phyloP scores from a whole-genome alignment of 2,888 invertebrate species.

The Diarsia dahlii region DNA sequence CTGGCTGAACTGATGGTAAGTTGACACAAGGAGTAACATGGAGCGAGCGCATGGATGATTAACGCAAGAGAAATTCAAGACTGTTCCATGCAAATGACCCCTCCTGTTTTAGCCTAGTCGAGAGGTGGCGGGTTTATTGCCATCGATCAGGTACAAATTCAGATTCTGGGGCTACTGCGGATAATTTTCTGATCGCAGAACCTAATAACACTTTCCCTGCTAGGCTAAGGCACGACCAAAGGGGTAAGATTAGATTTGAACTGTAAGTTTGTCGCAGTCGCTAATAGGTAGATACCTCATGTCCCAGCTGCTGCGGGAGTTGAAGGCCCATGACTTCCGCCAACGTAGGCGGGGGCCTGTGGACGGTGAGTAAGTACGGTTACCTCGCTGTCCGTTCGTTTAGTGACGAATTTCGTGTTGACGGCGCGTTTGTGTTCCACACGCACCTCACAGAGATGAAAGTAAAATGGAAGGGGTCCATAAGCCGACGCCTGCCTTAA shows the following conservation, averaged over 20 bases:
- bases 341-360: too few relatives aligned
- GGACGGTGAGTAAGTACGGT: too few relatives aligned
- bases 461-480: too few relatives aligned
- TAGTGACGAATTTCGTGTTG: too few relatives aligned
- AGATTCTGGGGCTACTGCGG: background rate
- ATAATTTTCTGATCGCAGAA: background rate
- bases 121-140: background rate
- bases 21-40: background rate
- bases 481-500: too few relatives aligned
- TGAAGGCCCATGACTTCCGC: too few relatives aligned
- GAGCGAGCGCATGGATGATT: background rate
- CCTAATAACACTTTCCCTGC: background rate
- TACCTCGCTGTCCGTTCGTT: too few relatives aligned
- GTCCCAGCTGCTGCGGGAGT: too few relatives aligned
- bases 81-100: too few relatives aligned
- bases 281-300: too few relatives aligned
- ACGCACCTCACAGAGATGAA: too few relatives aligned
- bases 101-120: background rate
- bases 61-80: background rate
- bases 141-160: background rate
- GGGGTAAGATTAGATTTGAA: background rate
- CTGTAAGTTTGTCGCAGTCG: background rate
- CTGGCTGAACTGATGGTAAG: slow-evolving; percentile 86
- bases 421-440: too few relatives aligned
- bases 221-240: background rate